These are phyloP conservation scores for Drepana arcuata DNA, from an alignment of 1,140 invertebrate species.

Conservation along the genomic window DNA sequence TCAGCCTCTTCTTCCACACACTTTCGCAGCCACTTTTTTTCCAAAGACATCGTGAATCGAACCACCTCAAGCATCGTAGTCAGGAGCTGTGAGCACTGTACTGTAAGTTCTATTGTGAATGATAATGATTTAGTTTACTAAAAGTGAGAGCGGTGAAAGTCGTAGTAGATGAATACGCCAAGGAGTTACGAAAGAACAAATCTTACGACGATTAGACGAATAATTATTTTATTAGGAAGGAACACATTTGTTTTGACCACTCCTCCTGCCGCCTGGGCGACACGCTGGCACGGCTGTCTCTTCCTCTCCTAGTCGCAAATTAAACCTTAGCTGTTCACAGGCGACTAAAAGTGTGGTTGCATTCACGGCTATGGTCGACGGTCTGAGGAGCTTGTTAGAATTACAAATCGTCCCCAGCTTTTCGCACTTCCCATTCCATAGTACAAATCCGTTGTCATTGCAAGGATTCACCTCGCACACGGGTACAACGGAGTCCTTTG, in stretches of 20 bases:
- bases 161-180: no score
- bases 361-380: conserved; percentile 50
- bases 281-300: background rate
- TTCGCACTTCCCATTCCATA: conserved; percentile 69
- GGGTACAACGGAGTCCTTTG: conserved; percentile 66
- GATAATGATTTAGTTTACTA: no score
- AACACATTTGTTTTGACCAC: conserved; percentile 30
- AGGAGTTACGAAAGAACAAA: no score
- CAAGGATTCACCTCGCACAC: conserved; percentile 76
- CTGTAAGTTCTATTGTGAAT: no score
- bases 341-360: conserved; percentile 58
- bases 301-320: conserved; percentile 32
- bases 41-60: no score
- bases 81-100: no score
- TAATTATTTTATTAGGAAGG: background rate
- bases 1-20: no score
- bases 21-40: no score
- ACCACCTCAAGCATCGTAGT: no score
- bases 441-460: conserved; percentile 55
- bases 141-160: no score
- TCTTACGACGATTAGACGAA: no score
- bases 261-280: conserved; percentile 35
- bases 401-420: conserved; percentile 50
- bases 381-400: conserved; percentile 41
- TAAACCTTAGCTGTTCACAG: conserved; percentile 49